Evolutionary conservation across 2,113 vertebrate species (phyloP).

Genomic region (Zosterops japonicus): DNA sequence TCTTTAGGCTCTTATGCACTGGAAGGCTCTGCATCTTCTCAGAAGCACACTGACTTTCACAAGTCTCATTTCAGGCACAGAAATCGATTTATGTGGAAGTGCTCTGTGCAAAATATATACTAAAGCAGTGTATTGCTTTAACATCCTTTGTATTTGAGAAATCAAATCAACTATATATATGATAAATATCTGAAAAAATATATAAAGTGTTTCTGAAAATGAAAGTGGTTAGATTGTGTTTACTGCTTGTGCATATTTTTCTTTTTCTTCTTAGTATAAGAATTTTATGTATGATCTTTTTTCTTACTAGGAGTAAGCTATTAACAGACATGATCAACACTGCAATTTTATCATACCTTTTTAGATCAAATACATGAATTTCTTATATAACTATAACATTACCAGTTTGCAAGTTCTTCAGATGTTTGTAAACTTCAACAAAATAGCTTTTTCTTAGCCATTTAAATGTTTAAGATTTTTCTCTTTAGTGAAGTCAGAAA

Average conservation of each 20-base stretch:
- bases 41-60: background rate
- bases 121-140: background rate
- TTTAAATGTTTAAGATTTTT: background rate
- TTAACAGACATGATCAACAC: background rate
- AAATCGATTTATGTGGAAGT: background rate
- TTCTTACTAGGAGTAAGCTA: background rate
- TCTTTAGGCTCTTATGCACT: background rate
- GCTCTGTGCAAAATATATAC: background rate
- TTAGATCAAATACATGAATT: background rate
- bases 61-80: background rate
- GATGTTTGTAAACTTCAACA: background rate
- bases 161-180: background rate
- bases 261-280: background rate
- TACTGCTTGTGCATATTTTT: background rate
- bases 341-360: background rate
- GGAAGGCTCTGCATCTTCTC: background rate
- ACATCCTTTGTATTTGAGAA: background rate
- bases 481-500: background rate
- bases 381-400: background rate
- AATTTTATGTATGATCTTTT: conserved; percentile 1
- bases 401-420: background rate
- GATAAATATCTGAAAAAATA: background rate
- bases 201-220: background rate
- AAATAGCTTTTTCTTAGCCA: background rate
- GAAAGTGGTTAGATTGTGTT: background rate